A percentile compares a stretch with the other conserved stretches of the same genome.
Conservation (phyloP, 2,113 vertebrate genomes). For the Chloroceryle aenea region DNA sequence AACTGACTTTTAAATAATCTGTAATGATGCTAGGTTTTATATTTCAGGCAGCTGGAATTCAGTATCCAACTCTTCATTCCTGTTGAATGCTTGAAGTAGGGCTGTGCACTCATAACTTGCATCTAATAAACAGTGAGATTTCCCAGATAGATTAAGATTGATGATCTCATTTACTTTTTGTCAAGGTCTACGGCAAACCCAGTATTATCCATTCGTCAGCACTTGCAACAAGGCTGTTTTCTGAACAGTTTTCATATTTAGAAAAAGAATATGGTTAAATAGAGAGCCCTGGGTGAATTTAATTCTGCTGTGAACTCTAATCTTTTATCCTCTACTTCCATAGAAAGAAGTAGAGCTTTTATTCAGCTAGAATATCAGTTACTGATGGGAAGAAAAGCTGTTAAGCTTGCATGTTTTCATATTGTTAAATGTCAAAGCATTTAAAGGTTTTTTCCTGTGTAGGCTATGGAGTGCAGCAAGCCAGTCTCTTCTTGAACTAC, state of each 20-base stretch:
- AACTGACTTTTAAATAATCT: background rate
- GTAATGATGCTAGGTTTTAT: background rate
- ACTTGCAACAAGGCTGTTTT: background rate
- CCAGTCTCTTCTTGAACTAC: background rate
- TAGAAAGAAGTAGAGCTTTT: background rate
- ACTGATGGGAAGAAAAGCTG: background rate
- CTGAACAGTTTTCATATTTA: background rate
- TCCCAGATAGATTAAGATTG: background rate
- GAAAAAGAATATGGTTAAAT: background rate
- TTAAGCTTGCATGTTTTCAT: background rate
- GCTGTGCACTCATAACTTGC: background rate
- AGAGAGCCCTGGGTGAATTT: background rate
- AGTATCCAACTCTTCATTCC: background rate
- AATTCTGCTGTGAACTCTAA: background rate
- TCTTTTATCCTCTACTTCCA: background rate
- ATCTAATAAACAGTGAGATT: background rate
- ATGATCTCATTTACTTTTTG: background rate
- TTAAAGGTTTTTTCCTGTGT: background rate
- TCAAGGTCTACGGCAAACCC: background rate
- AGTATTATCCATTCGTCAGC: background rate
- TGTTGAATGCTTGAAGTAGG: background rate
- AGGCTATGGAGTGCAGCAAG: background rate
- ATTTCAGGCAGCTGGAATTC: background rate
- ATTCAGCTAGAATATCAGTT: background rate
- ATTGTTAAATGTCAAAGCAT: background rate